Evolutionary conservation across 2,797 vertebrate genomes (phyloP).

Genomic region (Dermochelys coriacea): DNA sequence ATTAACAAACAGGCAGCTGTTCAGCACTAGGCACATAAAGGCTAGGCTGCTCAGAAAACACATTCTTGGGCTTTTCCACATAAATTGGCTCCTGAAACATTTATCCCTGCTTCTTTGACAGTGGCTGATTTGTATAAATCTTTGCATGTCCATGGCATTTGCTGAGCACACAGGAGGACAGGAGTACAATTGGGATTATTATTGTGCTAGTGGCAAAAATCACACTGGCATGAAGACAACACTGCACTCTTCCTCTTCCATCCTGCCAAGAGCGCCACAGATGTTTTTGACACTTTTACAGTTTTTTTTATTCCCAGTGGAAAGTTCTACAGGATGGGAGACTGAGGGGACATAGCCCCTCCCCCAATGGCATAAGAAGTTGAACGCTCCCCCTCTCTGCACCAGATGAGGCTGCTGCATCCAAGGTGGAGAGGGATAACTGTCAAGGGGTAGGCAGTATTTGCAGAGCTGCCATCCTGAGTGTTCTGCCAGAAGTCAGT

Average conservation of each 20-base stretch:
- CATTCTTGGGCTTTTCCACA: background rate
- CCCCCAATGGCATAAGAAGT: background rate
- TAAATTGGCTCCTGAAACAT: conserved; percentile 23
- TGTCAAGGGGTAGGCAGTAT: background rate
- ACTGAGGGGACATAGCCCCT: background rate
- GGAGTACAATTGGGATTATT: conserved; percentile 59
- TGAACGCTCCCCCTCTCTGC: background rate
- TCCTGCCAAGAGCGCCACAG: conserved; percentile 10
- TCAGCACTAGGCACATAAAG: background rate
- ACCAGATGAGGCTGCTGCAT: background rate
- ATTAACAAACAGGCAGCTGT: conserved; percentile 6
- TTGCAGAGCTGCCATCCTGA: background rate
- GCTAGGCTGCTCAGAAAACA: conserved; percentile 1
- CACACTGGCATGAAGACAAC: conserved; percentile 32
- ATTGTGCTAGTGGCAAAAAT: conserved; percentile 63
- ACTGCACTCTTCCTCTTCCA: conserved; percentile 26
- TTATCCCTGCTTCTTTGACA: conserved; percentile 44
- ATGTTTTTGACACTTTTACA: conserved; percentile 27
- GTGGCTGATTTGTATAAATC: conserved; percentile 48
- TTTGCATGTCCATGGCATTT: conserved; percentile 52
- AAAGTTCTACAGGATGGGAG: background rate
- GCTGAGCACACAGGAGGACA: conserved; percentile 54
- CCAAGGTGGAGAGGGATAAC: background rate
- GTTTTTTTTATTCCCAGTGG: conserved; percentile 29
- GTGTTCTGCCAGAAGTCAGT: background rate